These are phyloP conservation scores for Trachymyrmex septentrionalis DNA, from an alignment of 1,140 invertebrate species.

Conservation along the genomic window DNA sequence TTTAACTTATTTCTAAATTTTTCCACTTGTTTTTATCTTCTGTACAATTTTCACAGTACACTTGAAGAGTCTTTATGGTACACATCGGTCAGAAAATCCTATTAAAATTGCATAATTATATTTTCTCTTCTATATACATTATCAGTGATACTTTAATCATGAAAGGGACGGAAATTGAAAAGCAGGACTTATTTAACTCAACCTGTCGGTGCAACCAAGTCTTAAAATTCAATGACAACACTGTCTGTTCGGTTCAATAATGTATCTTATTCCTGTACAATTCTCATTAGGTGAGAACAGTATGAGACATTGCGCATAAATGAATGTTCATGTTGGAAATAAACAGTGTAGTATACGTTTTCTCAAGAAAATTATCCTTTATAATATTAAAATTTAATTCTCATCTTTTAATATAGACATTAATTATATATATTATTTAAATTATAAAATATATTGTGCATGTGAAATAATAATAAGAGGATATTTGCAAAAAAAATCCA, in stretches of 20 bases:
- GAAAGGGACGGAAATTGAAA: background rate
- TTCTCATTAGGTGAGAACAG: background rate
- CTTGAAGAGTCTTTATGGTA: no score
- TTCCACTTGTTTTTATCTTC: no score
- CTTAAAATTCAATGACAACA: background rate
- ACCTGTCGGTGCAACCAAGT: background rate
- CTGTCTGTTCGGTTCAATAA: background rate
- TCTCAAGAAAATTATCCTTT: background rate
- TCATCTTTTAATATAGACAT: background rate
- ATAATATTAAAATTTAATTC: background rate
- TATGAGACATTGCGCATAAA: background rate
- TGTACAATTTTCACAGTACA: no score
- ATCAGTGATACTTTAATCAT: background rate
- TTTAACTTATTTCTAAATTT: no score
- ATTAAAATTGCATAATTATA: background rate
- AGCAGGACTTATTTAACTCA: background rate
- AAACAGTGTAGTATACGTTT: background rate
- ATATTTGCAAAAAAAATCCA: background rate
- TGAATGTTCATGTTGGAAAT: conserved; percentile 11
- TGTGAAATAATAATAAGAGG: background rate
- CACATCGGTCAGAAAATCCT: no score
- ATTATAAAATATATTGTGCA: background rate
- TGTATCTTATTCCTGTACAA: background rate
- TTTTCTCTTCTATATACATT: background rate
- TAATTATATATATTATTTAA: background rate